Base-by-base conservation (phyloP, 37 sponge, comb jelly and placozoan genomes). In the Ianthella basta region DNA sequence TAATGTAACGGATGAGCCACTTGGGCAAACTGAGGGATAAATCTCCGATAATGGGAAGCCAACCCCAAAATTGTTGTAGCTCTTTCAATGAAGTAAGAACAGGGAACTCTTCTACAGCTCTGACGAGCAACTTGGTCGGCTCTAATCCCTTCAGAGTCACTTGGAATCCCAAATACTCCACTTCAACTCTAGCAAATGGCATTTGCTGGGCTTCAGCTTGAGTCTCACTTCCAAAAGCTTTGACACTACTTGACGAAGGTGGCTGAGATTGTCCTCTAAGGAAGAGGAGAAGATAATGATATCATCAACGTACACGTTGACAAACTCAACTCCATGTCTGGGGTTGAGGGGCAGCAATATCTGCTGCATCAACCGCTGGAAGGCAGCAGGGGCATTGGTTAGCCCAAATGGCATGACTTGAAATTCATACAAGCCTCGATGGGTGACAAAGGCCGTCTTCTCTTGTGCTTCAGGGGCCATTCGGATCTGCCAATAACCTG, bases 381-480 rank as follows among this genome's bases (percentile, higher is more conserved):
- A 83, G 65, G 70, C 32, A n/a, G 70, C 84, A 39, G 61, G 84
- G 16, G 74, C 85, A 82, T n/a, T n/a, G n/a, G n/a, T n/a, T n/a
- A n/a, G n/a, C n/a, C n/a, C n/a, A n/a, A n/a, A n/a, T n/a, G n/a
- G n/a, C n/a, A n/a, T n/a, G n/a, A n/a, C n/a, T n/a, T n/a, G n/a
- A n/a, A n/a, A 64, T 16, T 82, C 83, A 23, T 64, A 82, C 29
- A 70, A 20, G 6, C 85, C 85, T 30, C 53, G 53, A 30, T 50
- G 85, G 59, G 85, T 84, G 30, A 30, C 72, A 37, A 82, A 82
- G 1, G 83, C 83, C 4, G 75, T 73, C 72, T 84, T 84, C 56
- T 41, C 56, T 18, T 44, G 16, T 73, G 73, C 25, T 6, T 82
- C 38, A 1, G 65, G 68, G 20, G 16, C 44, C 41, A 84, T 34